Percentiles rank a stretch among this genome's conserved stretches.
Evolutionary conservation across 2,113 vertebrate species (phyloP).

Genomic region (Chitala chitala): DNA sequence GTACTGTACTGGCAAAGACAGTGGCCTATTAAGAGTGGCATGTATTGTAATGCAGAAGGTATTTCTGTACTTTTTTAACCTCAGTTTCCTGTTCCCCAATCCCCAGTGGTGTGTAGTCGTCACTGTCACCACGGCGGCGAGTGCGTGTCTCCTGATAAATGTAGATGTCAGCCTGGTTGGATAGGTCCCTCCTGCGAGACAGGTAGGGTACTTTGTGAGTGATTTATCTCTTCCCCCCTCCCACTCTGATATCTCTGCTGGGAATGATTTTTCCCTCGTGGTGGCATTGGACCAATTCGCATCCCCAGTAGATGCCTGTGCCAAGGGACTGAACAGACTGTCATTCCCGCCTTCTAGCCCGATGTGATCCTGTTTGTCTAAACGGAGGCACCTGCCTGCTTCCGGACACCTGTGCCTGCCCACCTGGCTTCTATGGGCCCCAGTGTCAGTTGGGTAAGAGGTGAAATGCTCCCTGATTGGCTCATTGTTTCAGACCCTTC

Average conservation of each 20-base stretch:
- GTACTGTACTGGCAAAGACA: too few relatives aligned
- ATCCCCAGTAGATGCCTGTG: neutral
- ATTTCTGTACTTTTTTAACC: too few relatives aligned
- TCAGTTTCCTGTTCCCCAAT: constrained; percentile 19
- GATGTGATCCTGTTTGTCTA: constrained; percentile 58
- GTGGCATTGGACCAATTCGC: neutral
- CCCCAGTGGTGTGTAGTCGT: constrained; percentile 65
- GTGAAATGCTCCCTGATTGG: too few relatives aligned
- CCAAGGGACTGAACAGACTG: neutral
- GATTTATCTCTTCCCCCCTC: neutral
- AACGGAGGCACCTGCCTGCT: constrained; percentile 55
- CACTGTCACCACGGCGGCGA: constrained; percentile 71
- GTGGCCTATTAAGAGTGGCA: too few relatives aligned
- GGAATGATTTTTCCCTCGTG: neutral
- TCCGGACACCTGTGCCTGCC: constrained; percentile 42
- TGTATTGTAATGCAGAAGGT: too few relatives aligned
- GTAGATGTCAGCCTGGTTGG: constrained; percentile 62
- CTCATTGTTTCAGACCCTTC: too few relatives aligned
- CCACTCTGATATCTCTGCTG: neutral
- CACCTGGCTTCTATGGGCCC: constrained; percentile 56
- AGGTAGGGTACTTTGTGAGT: constrained; percentile 45
- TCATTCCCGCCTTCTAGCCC: constrained; percentile 42
- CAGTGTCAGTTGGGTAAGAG: constrained; percentile 58
- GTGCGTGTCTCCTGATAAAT: constrained; percentile 65
- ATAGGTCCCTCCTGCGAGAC: constrained; percentile 67